Percentiles rank a stretch among this genome's conserved stretches.
These are phyloP conservation scores for Ceratina japonica DNA, from an alignment of 1,140 invertebrate genomes.

Conservation along the genomic window DNA sequence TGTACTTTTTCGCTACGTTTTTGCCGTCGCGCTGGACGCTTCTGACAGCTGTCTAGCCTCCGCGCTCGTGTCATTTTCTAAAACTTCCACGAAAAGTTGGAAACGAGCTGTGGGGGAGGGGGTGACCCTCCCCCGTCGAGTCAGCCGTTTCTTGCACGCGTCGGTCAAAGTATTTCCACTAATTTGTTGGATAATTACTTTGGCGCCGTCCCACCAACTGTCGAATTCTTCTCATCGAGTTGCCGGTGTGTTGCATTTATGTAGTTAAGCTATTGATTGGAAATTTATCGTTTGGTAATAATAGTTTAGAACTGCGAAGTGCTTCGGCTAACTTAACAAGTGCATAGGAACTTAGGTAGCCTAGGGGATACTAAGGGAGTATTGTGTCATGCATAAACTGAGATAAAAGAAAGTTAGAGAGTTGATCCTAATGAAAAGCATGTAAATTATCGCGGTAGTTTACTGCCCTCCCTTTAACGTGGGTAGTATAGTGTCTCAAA, in stretches of 20 bases:
- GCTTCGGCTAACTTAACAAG: background rate
- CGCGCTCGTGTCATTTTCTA: background rate
- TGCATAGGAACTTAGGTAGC: background rate
- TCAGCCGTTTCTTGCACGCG: too few species aligned
- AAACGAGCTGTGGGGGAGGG: background rate
- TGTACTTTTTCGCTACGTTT: slow-evolving; percentile 38
- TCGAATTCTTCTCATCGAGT: background rate
- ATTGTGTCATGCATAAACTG: background rate
- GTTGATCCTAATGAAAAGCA: too few species aligned
- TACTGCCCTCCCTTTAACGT: too few species aligned
- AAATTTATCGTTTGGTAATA: background rate
- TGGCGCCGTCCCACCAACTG: background rate
- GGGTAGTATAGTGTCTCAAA: too few species aligned
- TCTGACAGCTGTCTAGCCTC: slow-evolving; percentile 3
- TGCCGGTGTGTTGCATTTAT: too few species aligned
- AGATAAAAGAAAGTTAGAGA: background rate
- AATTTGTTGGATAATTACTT: background rate
- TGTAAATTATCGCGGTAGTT: too few species aligned
- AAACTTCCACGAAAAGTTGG: background rate
- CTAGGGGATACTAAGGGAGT: background rate
- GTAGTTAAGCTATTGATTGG: background rate
- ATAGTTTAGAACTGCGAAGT: background rate
- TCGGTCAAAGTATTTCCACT: too few species aligned
- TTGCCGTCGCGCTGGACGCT: background rate
- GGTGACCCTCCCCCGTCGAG: too few species aligned